Base-by-base conservation (phyloP, 2,113 vertebrate genomes). In the Chaetodon auriga region DNA sequence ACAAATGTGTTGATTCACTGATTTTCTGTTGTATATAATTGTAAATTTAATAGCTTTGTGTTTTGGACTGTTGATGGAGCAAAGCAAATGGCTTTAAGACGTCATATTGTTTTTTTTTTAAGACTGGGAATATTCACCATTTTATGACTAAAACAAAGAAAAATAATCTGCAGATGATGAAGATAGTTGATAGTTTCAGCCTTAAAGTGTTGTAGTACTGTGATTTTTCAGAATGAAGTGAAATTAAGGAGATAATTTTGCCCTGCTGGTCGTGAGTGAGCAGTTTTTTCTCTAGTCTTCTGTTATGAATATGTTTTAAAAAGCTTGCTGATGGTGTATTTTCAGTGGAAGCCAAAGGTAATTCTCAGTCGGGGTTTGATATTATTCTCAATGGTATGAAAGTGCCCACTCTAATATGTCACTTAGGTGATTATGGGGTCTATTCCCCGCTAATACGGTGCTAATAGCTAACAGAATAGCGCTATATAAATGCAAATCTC, bases 401-500 rank as follows among this genome's bases (percentile, higher is more conserved):
- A 74, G 73, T 75, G 66, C 53, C 48, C 57, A 61, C 46, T 76
- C 73, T 75, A 63, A 88, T 85, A 83, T 91, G 88, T 82, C 81
- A 79, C 78, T 83, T 65, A 65, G 13, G 78, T 75, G 64, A 91
- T 87, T 85, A 89, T 84, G 76, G 73, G 46, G 54, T 82, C 55
- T 70, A 30, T 88, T 77, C 46, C 63, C 60, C 57, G 38, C 25
- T 84, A 81, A 85, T 80, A 72, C 68, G 53, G 65, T 60, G 61
- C 74, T 91, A 89, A 92, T 87, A 90, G 81, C 77, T 53, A 78
- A 84, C 79, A 78, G 79, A 92, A 89, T 75, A 75, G 80, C 16
- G 19, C 83, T 68, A 91, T 92, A 87, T 85, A 88, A 91, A 91
- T 92, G 87, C 80, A 91, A 92, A 93, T 90, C 35, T 75, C 78